phyloP scores from a whole-genome alignment of 2,888 invertebrate genomes.

The Xanthorhoe spadicearia region DNA sequence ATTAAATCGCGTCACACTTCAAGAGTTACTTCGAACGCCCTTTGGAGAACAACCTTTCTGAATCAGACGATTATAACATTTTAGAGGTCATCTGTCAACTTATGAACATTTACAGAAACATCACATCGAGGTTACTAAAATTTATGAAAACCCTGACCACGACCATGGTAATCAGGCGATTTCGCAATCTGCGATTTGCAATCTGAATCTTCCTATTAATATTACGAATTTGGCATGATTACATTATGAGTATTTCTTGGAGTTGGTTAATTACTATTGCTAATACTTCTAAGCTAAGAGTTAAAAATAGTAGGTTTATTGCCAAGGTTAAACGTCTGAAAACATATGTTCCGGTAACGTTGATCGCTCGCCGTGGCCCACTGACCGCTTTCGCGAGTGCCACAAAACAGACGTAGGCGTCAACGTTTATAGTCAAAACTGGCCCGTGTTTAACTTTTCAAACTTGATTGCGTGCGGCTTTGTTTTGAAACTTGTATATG shows the following conservation, averaged over 20 bases:
- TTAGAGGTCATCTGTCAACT: conserved; percentile 6
- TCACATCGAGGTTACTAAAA: conserved; percentile 30
- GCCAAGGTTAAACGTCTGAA: conserved; percentile 58
- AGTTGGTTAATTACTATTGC: conserved; percentile 24
- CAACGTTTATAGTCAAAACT: conserved; percentile 59
- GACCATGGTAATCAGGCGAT: conserved; percentile 39
- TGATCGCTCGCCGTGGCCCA: conserved; percentile 76
- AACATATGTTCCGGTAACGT: conserved; percentile 72
- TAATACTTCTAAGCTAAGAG: conserved; percentile 22
- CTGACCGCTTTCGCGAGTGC: conserved; percentile 74
- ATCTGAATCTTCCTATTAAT: conserved; percentile 5
- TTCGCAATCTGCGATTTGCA: conserved; percentile 32
- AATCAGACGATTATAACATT: conserved; percentile 22
- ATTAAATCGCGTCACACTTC: conserved; percentile 55
- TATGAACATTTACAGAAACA: conserved; percentile 14
- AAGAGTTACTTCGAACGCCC: conserved; percentile 45
- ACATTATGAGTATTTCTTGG: conserved; percentile 8
- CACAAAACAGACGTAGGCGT: conserved; percentile 67
- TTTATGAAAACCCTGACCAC: conserved; percentile 33
- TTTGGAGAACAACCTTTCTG: conserved; percentile 40
- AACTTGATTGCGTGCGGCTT: conserved; percentile 39
- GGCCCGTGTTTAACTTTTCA: conserved; percentile 39
- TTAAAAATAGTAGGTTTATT: conserved; percentile 47
- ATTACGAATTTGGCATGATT: conserved; percentile 6
- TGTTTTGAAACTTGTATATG: conserved; percentile 36